Evolutionary conservation across 2,797 vertebrate genomes (phyloP).

Genomic region (Tapirus indicus): DNA sequence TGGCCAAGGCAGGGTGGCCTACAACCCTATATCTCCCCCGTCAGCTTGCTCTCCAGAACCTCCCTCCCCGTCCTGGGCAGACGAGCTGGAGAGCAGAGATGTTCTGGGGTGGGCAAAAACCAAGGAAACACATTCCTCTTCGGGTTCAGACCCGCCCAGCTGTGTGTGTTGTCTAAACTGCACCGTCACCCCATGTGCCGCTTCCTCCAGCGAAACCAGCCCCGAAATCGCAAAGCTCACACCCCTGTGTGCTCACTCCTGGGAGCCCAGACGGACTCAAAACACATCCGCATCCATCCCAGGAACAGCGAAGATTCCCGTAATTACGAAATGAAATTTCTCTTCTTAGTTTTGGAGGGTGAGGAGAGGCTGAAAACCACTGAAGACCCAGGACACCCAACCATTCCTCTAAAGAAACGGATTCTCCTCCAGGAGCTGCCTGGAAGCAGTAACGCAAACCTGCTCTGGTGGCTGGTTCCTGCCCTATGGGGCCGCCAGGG

Average conservation of each 20-base stretch:
- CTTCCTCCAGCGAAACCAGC: background rate
- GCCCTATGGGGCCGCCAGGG: fast-evolving
- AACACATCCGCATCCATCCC: background rate
- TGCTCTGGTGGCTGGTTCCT: background rate
- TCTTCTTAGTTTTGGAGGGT: background rate
- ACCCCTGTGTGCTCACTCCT: background rate
- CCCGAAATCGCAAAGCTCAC: background rate
- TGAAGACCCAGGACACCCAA: background rate
- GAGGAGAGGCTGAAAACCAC: background rate
- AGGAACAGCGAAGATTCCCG: background rate
- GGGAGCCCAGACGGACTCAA: background rate
- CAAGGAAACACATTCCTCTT: background rate
- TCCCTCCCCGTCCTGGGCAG: background rate
- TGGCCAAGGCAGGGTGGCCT: background rate
- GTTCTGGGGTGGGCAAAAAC: background rate
- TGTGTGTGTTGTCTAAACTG: fast-evolving
- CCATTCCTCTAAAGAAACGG: background rate
- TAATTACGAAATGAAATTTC: background rate
- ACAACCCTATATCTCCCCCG: background rate
- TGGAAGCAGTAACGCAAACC: background rate
- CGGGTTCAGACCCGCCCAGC: background rate
- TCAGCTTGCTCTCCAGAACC: background rate
- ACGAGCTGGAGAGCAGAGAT: background rate
- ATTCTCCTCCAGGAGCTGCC: background rate
- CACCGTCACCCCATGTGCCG: fast-evolving